A percentile compares a stretch with the other conserved stretches of the same genome.
These are phyloP conservation scores for Nomada hirtipes DNA, from an alignment of 2,888 invertebrate species.

Conservation along the genomic window DNA sequence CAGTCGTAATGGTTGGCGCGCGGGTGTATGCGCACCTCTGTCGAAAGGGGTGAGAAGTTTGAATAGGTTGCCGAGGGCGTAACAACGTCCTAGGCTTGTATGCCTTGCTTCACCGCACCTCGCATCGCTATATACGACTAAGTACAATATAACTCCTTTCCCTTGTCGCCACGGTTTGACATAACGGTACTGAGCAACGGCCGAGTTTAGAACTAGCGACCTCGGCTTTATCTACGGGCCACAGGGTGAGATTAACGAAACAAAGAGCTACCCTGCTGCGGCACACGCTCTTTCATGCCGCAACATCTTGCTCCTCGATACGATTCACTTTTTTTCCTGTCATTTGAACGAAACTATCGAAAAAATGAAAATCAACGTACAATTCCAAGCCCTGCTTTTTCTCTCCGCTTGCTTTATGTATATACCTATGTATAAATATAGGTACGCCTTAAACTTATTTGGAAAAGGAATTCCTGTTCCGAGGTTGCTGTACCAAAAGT, in stretches of 20 bases:
- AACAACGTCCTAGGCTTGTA: constrained; percentile 66
- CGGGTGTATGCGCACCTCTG: constrained; percentile 21
- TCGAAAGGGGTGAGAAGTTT: constrained; percentile 61
- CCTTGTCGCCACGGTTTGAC: constrained; percentile 62
- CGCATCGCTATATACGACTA: constrained; percentile 27
- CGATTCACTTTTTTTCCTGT: not conserved
- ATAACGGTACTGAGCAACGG: constrained; percentile 63
- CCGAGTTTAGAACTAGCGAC: constrained; percentile 62
- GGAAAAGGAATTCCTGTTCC: too few species aligned
- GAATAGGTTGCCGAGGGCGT: constrained; percentile 65
- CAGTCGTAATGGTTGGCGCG: constrained; percentile 49
- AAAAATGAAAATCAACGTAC: constrained; percentile 1
- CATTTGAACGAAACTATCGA: not conserved
- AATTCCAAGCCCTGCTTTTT: not conserved
- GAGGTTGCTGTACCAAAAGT: not conserved
- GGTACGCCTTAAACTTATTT: too few species aligned
- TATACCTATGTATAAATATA: too few species aligned
- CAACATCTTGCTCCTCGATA: constrained; percentile 12
- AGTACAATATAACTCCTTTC: constrained; percentile 48
- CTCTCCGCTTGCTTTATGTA: not conserved
- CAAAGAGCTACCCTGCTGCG: constrained; percentile 56
- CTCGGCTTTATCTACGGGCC: constrained; percentile 66
- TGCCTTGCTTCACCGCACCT: constrained; percentile 29
- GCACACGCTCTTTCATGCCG: constrained; percentile 42
- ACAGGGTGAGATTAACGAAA: constrained; percentile 67